Base-by-base conservation (phyloP, 1,140 invertebrate species). In the Halesus radiatus region DNA sequence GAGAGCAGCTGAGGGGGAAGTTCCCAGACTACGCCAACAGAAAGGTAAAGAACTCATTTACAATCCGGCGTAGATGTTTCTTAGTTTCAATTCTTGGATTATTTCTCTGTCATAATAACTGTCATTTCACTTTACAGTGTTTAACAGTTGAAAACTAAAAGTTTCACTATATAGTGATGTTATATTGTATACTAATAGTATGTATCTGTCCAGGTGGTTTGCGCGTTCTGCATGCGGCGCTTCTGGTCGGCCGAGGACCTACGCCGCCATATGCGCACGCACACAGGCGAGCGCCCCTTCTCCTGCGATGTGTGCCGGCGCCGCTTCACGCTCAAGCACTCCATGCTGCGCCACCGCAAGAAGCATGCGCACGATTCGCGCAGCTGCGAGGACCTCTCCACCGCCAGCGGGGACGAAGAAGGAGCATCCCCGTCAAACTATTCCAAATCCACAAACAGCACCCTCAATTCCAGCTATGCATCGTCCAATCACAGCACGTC, bases 161-260 rank as follows among this genome's bases (percentile, higher is more conserved):
- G 26, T 29, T 29, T 29, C 26, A n/a, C n/a, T n/a, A n/a, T n/a
- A n/a, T n/a, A n/a, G n/a, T n/a, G n/a, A n/a, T n/a, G n/a, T n/a
- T n/a, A n/a, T n/a, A n/a, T 45, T 45, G 37, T 10, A 45, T 45
- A 45, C 37, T 45, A 45, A 45, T 45, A 8, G 37, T 45, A 13
- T 45, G 10, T 5, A 13, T 45, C 15, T 66, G 85, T 87, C 23
- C 85, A 96, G 93, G 94, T 98, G 1, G 94, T 96, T 32, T 98
- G 96, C 86, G 95, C 96, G 1, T 97, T 98, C 84, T 98, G 97
- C 86, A 91, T 97, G 84, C 94, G 96, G 79, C 93, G 96, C 54
- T 98, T 98, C 87, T 98, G 96, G 96, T 98, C 96, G 0, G 94
- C 97, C 0, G 96, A 98, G 86, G 97, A 98, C 88, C 89, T 98